Base-by-base conservation (phyloP, 2,113 vertebrate species). In the Ancistrus triradiatus region DNA sequence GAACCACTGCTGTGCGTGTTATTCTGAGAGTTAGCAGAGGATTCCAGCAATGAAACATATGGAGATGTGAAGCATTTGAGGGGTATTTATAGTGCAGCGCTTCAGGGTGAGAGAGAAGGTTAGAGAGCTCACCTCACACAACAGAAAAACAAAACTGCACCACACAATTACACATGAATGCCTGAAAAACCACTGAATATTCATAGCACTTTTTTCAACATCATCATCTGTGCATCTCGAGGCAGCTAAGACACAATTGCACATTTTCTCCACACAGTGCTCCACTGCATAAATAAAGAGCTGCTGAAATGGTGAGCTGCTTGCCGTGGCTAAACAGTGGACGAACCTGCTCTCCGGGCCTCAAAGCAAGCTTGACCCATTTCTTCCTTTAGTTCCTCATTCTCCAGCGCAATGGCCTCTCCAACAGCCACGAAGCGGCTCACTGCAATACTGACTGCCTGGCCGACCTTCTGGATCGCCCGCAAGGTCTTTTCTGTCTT, bases 381-480 rank as follows among this genome's bases (percentile, higher is more conserved):
- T 87, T 99, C 95, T 75, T 95, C 93, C 81, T 92, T 98, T 73
- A 98, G 44, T 68, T 98, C 96, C 66, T 86, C 87, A 76, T 99
- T 98, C 87, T 99, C 96, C 1, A 86, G 70, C 10, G 93, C 95
- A 52, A 99, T 99, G 63, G 96, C 94, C 83, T 99, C 94, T 1
- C 96, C 96, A 5, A 99, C 94, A 8, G 92, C 87, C 6, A 99
- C 95, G 61, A 99, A 99, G 58, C 93, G 93, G 18, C 91, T 92
- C 53, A 99, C 96, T 3, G 96, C 95, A 73, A 92, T 78, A 53
- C 91, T 93, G 42, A 99, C 95, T 0, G 95, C 91, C 80, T 98
- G 95, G 52, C 96, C 95, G 63, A 98, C 95, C 68, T 91, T 80
- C 76, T 98, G 95, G 77, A 98, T 91, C 62, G 95, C 92, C 69